phyloP scores from a whole-genome alignment of 2,113 vertebrate species.

The Apus apus region DNA sequence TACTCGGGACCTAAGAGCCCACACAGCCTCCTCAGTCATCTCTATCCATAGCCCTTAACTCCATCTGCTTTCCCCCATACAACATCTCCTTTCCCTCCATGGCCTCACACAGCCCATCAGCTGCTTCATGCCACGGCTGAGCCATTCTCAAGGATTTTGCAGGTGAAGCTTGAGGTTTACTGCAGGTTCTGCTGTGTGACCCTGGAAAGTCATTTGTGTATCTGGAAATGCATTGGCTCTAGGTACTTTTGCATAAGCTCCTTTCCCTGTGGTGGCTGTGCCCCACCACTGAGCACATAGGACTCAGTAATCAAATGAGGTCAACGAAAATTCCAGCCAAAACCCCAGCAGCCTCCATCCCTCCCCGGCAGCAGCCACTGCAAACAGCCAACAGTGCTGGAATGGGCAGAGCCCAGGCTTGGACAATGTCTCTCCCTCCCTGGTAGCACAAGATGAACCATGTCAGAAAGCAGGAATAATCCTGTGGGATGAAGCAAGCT shows the following conservation, averaged over 20 bases:
- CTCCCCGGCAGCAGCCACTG: neutral
- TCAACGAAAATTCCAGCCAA: slow-evolving; percentile 32
- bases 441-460: neutral
- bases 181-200: neutral
- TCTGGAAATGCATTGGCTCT: neutral
- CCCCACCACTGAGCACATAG: neutral
- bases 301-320: neutral
- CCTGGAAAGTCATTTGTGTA: neutral
- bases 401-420: fast-evolving
- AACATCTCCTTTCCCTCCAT: neutral
- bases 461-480: neutral
- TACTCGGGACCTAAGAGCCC: neutral
- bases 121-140: neutral
- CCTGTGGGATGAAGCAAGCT: neutral
- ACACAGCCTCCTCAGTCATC: neutral
- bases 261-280: slow-evolving; percentile 20
- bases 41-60: neutral
- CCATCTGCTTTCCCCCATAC: fast-evolving
- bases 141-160: fast-evolving
- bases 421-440: neutral
- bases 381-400: neutral
- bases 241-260: slow-evolving; percentile 6
- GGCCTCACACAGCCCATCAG: neutral
- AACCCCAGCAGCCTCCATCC: neutral
- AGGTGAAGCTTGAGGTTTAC: neutral